Conservation (phyloP, 2,797 vertebrate species). For the Girardinus metallicus region DNA sequence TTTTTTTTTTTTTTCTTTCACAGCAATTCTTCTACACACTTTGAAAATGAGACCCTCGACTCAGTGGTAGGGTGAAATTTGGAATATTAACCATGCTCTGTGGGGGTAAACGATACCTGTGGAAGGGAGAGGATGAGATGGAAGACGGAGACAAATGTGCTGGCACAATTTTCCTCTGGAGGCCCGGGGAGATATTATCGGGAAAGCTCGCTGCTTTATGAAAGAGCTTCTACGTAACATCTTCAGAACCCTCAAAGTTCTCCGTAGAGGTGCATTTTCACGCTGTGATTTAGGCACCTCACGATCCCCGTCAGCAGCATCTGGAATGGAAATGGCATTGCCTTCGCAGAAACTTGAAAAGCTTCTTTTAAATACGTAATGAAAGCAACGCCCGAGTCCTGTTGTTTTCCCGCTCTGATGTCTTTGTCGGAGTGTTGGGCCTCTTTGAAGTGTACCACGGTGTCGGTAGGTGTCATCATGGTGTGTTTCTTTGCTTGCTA, state of each 20-base stretch:
- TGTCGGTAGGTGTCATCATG: slow-evolving; percentile 50
- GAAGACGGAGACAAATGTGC: slow-evolving; percentile 56
- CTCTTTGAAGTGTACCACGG: slow-evolving; percentile 32
- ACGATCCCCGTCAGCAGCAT: slow-evolving; percentile 16
- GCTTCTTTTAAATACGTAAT: slow-evolving; percentile 39
- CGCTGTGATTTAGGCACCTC: slow-evolving; percentile 42
- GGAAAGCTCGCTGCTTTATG: slow-evolving; percentile 28
- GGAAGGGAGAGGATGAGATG: slow-evolving; percentile 42
- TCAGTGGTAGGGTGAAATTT: slow-evolving; percentile 32
- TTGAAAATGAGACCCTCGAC: slow-evolving; percentile 40
- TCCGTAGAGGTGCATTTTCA: slow-evolving; percentile 17
- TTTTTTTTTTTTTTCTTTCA: slow-evolving; percentile 13
- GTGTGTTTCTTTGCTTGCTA: slow-evolving; percentile 61
- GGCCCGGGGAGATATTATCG: slow-evolving; percentile 39
- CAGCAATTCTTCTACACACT: slow-evolving; percentile 29
- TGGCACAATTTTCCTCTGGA: slow-evolving; percentile 42
- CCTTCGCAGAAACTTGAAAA: slow-evolving; percentile 31
- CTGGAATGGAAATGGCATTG: slow-evolving; percentile 4
- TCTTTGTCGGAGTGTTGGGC: slow-evolving; percentile 26
- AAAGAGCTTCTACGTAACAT: slow-evolving; percentile 39
- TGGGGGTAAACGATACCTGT: slow-evolving; percentile 39
- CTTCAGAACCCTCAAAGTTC: slow-evolving; percentile 15
- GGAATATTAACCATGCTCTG: slow-evolving; percentile 52
- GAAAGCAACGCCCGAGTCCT: slow-evolving; percentile 20
- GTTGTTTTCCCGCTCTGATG: slow-evolving; percentile 7